Evolutionary conservation across 2,888 invertebrate species (phyloP), one percentile per base, ranked within the genome.

Genomic region (Beris chalybata): DNA sequence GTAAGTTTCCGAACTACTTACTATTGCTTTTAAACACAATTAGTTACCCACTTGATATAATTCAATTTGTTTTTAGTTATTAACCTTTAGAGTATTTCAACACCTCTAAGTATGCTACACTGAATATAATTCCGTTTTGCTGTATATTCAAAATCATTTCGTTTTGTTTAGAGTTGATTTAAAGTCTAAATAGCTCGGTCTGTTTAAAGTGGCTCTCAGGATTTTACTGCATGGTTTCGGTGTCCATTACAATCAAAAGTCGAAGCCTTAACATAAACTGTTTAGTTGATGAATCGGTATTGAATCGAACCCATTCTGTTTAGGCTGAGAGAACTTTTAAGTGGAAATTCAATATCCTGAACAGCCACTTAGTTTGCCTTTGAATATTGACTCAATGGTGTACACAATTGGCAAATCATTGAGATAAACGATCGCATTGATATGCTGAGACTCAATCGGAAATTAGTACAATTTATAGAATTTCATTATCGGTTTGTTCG

Each of bases 171-270:
- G 22, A 22, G 22, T 22, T 22, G 22, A 38, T 58, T 45, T 15
- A 58, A 45, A 58, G 29, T 58, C 58, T 58, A 58, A 58, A 58
- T 45, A 58, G 4, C 44, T 15, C 29, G 45, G 58, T 45, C 22
- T 47, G 29, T 45, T 45, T 47, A 47, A 56, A 58, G 58, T 44
- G 58, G 47, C 58, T 58, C 13, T 58, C 30, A 58, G 30, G 29
- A 58, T 58, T 45, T 29, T n/a, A 47, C 22, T 44, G 30, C 30
- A 58, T 58, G 45, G 58, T 9, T n/a, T 47, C 45, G 58, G 47
- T 58, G 11, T 58, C 58, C n/a, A 30, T 58, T 58, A 47, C 58
- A 58, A 30, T 58, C 45, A 58, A 58, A 58, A 58, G 58, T 56
- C 58, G 58, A 58, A 58, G 45, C 58, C 44, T 6, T 58, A 58